Evolutionary conservation across 2,888 invertebrate species (phyloP).

Genomic region (Callyntrura guangdongensis): DNA sequence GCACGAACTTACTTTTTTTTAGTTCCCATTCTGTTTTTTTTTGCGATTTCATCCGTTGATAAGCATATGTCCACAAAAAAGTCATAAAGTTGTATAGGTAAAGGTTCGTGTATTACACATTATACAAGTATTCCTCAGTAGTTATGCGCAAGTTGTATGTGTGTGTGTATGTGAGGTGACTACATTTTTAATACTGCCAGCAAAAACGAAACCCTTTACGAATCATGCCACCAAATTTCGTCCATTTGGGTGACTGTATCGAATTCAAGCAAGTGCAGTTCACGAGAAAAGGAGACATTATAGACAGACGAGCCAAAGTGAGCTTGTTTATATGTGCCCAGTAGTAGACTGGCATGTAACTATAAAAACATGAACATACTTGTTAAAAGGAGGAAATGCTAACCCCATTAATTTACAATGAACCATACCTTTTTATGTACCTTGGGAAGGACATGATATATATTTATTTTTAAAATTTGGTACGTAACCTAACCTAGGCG

Average conservation of each 20-base stretch:
- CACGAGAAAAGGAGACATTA: background rate
- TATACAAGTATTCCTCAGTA: background rate
- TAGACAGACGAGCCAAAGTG: background rate
- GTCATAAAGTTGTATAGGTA: background rate
- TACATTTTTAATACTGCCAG: background rate
- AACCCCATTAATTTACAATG: constrained; percentile 57
- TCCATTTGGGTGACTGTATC: constrained; percentile 66
- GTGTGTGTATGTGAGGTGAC: background rate
- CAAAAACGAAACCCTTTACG: constrained; percentile 29
- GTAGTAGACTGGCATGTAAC: too few relatives aligned
- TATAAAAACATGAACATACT: background rate
- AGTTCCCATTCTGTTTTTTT: background rate
- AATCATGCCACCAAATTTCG: constrained; percentile 39
- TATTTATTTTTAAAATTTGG: constrained; percentile 4
- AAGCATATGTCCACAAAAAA: constrained; percentile 48
- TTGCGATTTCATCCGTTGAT: constrained; percentile 44
- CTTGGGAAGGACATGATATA: constrained; percentile 44
- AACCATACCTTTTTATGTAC: constrained; percentile 14
- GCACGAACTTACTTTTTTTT: constrained; percentile 15
- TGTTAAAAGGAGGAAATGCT: constrained; percentile 59
- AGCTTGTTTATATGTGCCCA: background rate
- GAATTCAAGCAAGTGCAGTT: constrained; percentile 42
- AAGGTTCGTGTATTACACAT: background rate
- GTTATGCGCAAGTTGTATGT: background rate
- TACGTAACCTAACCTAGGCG: background rate